Conservation (phyloP, 2,113 vertebrate genomes). For the Phodopus roborovskii region DNA sequence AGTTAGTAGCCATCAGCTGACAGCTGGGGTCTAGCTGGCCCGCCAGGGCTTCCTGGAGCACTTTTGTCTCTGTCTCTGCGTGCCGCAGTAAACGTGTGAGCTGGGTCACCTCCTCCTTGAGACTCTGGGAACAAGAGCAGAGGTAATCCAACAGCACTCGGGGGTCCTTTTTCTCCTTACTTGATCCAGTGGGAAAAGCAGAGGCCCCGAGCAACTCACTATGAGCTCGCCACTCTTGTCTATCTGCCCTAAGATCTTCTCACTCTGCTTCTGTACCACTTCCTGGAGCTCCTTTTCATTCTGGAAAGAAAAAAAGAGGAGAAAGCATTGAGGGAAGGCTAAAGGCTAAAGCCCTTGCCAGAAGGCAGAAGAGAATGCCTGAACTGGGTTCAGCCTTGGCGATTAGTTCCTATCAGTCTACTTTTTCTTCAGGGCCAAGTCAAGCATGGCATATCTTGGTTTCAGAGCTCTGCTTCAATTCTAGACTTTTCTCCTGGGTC, state of each 20-base stretch:
- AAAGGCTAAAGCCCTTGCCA: constrained; percentile 44
- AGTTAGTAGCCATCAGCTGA: constrained; percentile 58
- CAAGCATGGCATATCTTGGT: constrained; percentile 11
- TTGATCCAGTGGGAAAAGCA: background rate
- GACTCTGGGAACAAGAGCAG: constrained; percentile 73
- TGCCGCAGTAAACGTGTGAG: constrained; percentile 84
- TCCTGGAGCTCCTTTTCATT: constrained; percentile 85
- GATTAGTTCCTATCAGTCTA: background rate
- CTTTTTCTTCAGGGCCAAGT: background rate
- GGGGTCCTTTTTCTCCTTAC: background rate
- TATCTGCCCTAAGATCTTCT: constrained; percentile 84
- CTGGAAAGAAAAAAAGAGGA: constrained; percentile 71
- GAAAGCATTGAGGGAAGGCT: constrained; percentile 34
- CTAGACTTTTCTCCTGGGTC: constrained; percentile 55
- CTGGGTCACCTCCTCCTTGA: constrained; percentile 83
- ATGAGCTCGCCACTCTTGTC: constrained; percentile 82
- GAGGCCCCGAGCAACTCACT: constrained; percentile 58
- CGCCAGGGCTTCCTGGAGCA: constrained; percentile 85
- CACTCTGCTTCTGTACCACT: constrained; percentile 84
- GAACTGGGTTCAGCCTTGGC: background rate
- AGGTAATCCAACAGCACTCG: background rate
- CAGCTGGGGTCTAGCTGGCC: constrained; percentile 58
- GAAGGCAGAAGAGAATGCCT: background rate
- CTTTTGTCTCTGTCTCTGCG: constrained; percentile 79
- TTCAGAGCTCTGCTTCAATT: constrained; percentile 54